A percentile compares a stretch with the other conserved stretches of the same genome.
Conservation (phyloP, 2,113 vertebrate genomes). For the Istiophorus platypterus region DNA sequence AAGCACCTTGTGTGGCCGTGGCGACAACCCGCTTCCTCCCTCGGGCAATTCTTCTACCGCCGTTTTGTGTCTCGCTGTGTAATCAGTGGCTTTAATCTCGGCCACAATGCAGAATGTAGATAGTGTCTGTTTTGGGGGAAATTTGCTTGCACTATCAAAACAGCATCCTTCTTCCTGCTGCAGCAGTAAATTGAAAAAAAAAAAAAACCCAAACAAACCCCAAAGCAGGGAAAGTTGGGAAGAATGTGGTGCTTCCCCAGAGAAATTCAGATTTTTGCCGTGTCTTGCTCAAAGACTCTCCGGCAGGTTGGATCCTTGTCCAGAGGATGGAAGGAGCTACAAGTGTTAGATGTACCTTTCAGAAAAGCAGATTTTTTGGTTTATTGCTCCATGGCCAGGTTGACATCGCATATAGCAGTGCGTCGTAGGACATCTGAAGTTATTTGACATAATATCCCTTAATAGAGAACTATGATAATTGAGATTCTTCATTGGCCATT, state of each 20-base stretch:
- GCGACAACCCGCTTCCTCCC: constrained; percentile 2
- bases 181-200: not conserved
- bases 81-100: constrained; percentile 20
- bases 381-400: too few species aligned
- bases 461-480: too few species aligned
- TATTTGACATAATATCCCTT: too few species aligned
- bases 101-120: not conserved
- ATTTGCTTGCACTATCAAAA: not conserved
- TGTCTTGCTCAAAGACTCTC: not conserved
- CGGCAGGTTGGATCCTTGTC: too few species aligned
- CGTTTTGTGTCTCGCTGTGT: not conserved
- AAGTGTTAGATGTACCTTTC: too few species aligned
- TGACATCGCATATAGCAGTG: too few species aligned
- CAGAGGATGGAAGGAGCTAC: too few species aligned
- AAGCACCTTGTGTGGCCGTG: constrained; percentile 13
- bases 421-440: too few species aligned
- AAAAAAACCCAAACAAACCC: too few species aligned
- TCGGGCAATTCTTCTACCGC: not conserved
- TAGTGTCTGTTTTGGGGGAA: not conserved
- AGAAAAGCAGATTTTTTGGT: too few species aligned
- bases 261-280: not conserved
- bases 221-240: not conserved
- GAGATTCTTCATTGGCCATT: too few species aligned
- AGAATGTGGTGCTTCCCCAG: not conserved
- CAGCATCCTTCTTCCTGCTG: not conserved